phyloP scores from a whole-genome alignment of 2,113 vertebrate genomes.

The Podocnemis expansa region DNA sequence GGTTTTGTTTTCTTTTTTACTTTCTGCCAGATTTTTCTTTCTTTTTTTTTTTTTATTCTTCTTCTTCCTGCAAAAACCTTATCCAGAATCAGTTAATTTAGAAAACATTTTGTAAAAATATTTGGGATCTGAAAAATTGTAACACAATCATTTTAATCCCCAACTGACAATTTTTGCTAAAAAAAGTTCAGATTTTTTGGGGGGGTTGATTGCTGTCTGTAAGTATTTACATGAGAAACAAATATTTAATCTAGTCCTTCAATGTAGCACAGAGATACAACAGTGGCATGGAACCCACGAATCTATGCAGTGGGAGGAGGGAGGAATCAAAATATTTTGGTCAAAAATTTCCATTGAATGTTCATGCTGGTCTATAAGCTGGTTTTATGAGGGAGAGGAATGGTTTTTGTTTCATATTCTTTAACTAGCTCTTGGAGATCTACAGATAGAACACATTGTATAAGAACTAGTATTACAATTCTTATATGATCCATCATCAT shows the following conservation, averaged over 20 bases:
- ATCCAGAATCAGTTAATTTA: background rate
- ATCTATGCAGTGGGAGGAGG: too few species aligned
- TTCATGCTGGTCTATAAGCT: background rate
- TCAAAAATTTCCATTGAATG: background rate
- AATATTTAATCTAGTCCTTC: background rate
- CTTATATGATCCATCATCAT: background rate
- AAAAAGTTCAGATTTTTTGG: background rate
- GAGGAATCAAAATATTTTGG: background rate
- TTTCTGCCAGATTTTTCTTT: background rate
- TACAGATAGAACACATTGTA: background rate
- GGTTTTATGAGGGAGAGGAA: background rate
- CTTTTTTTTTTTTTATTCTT: too few species aligned
- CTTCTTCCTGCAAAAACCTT: too few species aligned
- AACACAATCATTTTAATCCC: background rate
- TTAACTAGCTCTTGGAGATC: background rate
- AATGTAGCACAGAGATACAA: background rate
- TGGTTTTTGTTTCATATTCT: background rate
- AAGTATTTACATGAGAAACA: background rate
- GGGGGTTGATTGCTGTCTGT: background rate
- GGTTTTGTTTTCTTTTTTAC: background rate
- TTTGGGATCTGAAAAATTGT: background rate
- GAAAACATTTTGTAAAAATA: background rate
- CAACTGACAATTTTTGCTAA: background rate
- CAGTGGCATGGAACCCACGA: background rate
- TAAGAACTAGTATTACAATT: background rate